phyloP scores from a whole-genome alignment of 2,888 invertebrate species.

The Brassicogethes aeneus region DNA sequence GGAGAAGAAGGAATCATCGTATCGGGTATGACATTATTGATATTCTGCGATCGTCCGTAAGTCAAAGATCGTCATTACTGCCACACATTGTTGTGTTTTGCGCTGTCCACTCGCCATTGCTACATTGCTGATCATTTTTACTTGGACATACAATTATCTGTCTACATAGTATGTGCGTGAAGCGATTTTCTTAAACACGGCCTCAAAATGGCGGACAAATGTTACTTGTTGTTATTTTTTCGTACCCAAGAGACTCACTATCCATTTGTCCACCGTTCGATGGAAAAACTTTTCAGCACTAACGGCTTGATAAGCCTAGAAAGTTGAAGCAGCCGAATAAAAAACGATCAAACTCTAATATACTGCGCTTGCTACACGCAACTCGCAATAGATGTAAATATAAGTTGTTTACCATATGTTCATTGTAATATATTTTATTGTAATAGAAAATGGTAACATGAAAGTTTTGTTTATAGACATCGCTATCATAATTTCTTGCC shows the following conservation, averaged over 20 bases:
- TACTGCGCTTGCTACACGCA: constrained; percentile 19
- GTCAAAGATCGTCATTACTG: constrained; percentile 27
- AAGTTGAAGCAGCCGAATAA: no score
- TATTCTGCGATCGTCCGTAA: constrained; percentile 27
- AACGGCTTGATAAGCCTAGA: no score
- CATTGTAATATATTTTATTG: constrained; percentile 21
- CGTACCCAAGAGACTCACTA: background rate
- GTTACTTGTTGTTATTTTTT: constrained; percentile 4
- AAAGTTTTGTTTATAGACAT: constrained; percentile 11
- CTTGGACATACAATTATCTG: constrained; percentile 29
- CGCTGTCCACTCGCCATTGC: constrained; percentile 24
- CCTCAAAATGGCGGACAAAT: constrained; percentile 27
- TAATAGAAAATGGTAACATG: constrained; percentile 22
- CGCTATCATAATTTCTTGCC: constrained; percentile 1
- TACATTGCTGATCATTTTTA: constrained; percentile 30
- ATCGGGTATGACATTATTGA: constrained; percentile 21
- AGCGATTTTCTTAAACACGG: constrained; percentile 29
- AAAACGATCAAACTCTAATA: no score
- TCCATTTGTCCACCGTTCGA: background rate
- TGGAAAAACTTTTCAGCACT: constrained; percentile 2
- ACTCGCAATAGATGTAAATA: constrained; percentile 17
- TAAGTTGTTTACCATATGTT: constrained; percentile 20
- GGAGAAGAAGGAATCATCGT: background rate
- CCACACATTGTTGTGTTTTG: constrained; percentile 22
- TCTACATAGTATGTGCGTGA: constrained; percentile 28